These are phyloP conservation scores for Apocheima hispidaria DNA, from an alignment of 2,888 invertebrate species.

Conservation along the genomic window DNA sequence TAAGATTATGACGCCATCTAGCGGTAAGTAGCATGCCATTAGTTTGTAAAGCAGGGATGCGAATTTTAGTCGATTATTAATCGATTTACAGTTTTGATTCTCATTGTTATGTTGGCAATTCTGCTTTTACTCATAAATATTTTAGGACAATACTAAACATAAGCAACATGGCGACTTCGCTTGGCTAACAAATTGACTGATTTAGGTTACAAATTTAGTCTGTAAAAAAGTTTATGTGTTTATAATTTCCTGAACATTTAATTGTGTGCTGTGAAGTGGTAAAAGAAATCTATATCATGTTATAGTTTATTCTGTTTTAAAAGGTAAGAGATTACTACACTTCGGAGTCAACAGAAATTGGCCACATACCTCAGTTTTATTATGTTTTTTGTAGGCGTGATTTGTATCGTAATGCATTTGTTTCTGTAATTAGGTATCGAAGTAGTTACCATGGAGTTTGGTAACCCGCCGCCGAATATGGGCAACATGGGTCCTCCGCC, in stretches of 20 bases:
- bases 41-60: neutral
- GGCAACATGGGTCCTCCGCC: constrained; percentile 79
- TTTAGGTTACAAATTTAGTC: constrained; percentile 68
- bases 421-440: constrained; percentile 82
- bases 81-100: neutral
- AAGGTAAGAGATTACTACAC: constrained; percentile 67
- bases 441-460: constrained; percentile 81
- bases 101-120: constrained; percentile 5
- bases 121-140: neutral
- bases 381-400: constrained; percentile 44
- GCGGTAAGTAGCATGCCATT: constrained; percentile 14
- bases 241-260: constrained; percentile 52
- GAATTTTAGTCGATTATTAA: constrained; percentile 6
- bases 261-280: constrained; percentile 62
- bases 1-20: constrained; percentile 30
- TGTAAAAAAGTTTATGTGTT: constrained; percentile 56
- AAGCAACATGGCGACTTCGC: constrained; percentile 58
- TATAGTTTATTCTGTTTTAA: constrained; percentile 63
- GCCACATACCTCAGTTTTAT: constrained; percentile 47
- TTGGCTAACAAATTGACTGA: constrained; percentile 56
- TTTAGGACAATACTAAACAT: constrained; percentile 11
- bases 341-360: constrained; percentile 41
- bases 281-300: constrained; percentile 69
- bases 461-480: constrained; percentile 80
- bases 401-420: constrained; percentile 57